phyloP scores from a whole-genome alignment of 1,140 invertebrate genomes.

The Globodera ellingtonae region DNA sequence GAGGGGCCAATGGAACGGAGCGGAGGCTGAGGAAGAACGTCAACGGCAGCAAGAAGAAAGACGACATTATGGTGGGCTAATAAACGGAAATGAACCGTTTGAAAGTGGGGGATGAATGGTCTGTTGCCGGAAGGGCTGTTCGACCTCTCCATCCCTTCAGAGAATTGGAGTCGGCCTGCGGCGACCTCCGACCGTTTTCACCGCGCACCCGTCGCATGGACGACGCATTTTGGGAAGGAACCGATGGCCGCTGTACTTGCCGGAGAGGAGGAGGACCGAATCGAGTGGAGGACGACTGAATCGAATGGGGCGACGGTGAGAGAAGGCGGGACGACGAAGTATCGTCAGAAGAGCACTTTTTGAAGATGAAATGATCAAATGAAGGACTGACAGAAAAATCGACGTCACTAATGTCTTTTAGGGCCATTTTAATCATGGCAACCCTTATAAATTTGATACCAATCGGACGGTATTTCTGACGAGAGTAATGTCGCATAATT shows the following conservation, averaged over 20 bases:
- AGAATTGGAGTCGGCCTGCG: conserved; percentile 3
- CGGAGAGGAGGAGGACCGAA: conserved; percentile 9
- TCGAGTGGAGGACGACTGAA: conserved; percentile 2
- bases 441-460: too few species aligned
- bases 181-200: background rate
- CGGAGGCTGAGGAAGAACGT: background rate
- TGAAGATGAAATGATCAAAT: background rate
- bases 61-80: conserved; percentile 3
- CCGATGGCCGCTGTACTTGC: background rate
- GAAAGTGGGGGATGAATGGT: background rate
- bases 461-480: too few species aligned
- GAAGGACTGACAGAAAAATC: background rate
- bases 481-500: too few species aligned
- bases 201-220: background rate
- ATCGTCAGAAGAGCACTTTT: background rate
- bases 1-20: background rate
- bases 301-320: background rate
- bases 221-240: background rate
- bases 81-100: background rate
- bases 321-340: background rate
- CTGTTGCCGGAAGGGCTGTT: background rate
- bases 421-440: too few species aligned
- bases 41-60: background rate
- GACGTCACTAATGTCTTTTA: too few species aligned
- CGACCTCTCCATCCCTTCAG: background rate